Evolutionary conservation across 1,140 invertebrate genomes (phyloP).

Genomic region (Penaeus vannamei): DNA sequence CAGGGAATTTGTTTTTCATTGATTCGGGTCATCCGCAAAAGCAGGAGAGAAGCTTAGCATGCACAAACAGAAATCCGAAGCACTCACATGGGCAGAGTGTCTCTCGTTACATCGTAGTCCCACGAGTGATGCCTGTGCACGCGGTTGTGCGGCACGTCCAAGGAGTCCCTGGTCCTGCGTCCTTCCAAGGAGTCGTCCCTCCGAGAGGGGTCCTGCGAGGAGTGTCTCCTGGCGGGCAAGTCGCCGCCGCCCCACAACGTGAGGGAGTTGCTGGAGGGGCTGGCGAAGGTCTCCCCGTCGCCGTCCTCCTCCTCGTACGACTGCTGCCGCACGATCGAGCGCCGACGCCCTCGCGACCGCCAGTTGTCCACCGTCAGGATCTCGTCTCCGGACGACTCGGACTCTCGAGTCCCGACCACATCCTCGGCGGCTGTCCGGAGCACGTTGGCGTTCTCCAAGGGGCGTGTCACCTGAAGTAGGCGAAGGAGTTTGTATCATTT

Average conservation of each 20-base stretch:
- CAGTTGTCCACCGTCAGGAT: conserved; percentile 31
- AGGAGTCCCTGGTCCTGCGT: conserved; percentile 52
- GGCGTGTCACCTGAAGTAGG: conserved; percentile 12
- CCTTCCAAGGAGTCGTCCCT: conserved; percentile 59
- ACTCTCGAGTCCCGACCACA: conserved; percentile 27
- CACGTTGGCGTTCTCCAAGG: conserved; percentile 37
- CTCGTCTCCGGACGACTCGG: conserved; percentile 65
- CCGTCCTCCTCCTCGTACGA: conserved; percentile 65
- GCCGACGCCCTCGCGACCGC: conserved; percentile 47
- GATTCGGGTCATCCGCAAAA: no score
- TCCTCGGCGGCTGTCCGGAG: conserved; percentile 38
- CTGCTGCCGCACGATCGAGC: conserved; percentile 68
- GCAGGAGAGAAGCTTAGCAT: no score
- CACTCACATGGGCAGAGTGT: conserved; percentile 69
- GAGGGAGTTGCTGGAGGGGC: conserved; percentile 45
- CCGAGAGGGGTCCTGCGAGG: conserved; percentile 62
- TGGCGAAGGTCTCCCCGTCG: conserved; percentile 53
- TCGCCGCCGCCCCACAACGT: conserved; percentile 57
- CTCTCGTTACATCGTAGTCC: conserved; percentile 68
- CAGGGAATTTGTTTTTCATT: no score
- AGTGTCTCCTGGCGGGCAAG: conserved; percentile 60
- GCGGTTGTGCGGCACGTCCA: conserved; percentile 62
- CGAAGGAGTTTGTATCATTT: not conserved
- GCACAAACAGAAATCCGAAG: no score
- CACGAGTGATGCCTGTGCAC: conserved; percentile 67